A percentile compares a stretch with the other conserved stretches of the same genome.
phyloP scores from a whole-genome alignment of 2,888 invertebrate species.

The Hyalella azteca region DNA sequence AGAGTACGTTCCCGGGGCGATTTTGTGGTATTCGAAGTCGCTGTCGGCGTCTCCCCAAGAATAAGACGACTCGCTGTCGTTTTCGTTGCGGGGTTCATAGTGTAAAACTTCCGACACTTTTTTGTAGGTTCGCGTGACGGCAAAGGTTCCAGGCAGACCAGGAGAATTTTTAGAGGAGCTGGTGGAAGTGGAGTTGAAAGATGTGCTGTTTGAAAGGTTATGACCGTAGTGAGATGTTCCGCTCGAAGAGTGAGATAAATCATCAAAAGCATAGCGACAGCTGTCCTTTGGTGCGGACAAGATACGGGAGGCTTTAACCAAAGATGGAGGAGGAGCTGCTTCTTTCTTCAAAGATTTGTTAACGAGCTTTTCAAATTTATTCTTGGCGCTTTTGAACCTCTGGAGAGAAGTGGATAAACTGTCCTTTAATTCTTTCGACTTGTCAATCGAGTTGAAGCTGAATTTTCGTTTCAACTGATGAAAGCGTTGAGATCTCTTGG shows the following conservation, averaged over 20 bases:
- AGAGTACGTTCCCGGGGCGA: slow-evolving; percentile 39
- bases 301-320: slow-evolving; percentile 25
- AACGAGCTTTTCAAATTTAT: slow-evolving; percentile 51
- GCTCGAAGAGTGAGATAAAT: slow-evolving; percentile 20
- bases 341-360: slow-evolving; percentile 47
- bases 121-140: not conserved
- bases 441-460: slow-evolving; percentile 51
- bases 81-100: not conserved
- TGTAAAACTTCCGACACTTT: slow-evolving; percentile 1
- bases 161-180: not conserved
- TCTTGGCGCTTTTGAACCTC: slow-evolving; percentile 51
- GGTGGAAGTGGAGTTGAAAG: slow-evolving; percentile 1
- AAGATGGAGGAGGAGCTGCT: not conserved
- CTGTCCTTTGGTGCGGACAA: not conserved
- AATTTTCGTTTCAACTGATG: slow-evolving; percentile 51
- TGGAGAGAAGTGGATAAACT: slow-evolving; percentile 49
- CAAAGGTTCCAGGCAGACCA: not conserved
- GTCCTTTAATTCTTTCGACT: slow-evolving; percentile 51
- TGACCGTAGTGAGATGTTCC: not conserved
- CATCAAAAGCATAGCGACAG: slow-evolving; percentile 1
- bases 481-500: slow-evolving; percentile 44
- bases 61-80: slow-evolving; percentile 46
- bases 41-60: slow-evolving; percentile 58
- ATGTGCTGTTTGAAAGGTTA: not conserved
- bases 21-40: slow-evolving; percentile 51